phyloP scores from a whole-genome alignment of 2,797 vertebrate genomes.

The Limosa lapponica region DNA sequence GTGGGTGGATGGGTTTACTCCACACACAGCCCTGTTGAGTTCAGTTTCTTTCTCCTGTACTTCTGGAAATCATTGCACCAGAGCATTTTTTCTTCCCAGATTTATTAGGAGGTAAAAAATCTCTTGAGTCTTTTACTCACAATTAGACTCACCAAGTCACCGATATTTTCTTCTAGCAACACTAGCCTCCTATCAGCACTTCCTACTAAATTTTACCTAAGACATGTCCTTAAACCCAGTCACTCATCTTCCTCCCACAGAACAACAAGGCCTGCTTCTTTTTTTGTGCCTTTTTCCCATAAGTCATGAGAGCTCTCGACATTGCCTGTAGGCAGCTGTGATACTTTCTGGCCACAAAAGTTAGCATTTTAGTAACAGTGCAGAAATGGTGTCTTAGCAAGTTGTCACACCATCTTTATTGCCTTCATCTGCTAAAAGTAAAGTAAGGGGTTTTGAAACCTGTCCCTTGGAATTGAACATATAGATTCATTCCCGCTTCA shows the following conservation, averaged over 20 bases:
- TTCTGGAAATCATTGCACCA: neutral
- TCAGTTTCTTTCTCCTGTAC: neutral
- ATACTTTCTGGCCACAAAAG: slow-evolving; percentile 12
- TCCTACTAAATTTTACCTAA: slow-evolving; percentile 3
- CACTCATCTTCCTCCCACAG: neutral
- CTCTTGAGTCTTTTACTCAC: neutral
- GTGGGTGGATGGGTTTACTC: neutral
- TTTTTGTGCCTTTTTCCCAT: neutral
- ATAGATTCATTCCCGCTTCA: slow-evolving; percentile 64
- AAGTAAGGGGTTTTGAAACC: slow-evolving; percentile 19
- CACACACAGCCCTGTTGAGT: neutral
- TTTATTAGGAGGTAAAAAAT: neutral
- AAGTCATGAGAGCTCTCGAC: neutral
- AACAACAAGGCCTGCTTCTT: neutral
- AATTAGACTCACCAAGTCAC: neutral
- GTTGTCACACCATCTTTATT: slow-evolving; percentile 42
- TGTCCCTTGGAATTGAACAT: slow-evolving; percentile 22
- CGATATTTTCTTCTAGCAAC: neutral
- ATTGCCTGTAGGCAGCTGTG: neutral
- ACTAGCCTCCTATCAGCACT: neutral
- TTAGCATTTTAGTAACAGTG: slow-evolving; percentile 3
- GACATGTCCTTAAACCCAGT: neutral
- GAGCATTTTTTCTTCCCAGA: neutral
- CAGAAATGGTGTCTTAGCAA: slow-evolving; percentile 40
- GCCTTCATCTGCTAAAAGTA: slow-evolving; percentile 42